Conservation (phyloP, 1,140 invertebrate species). For the Papilio machaon region DNA sequence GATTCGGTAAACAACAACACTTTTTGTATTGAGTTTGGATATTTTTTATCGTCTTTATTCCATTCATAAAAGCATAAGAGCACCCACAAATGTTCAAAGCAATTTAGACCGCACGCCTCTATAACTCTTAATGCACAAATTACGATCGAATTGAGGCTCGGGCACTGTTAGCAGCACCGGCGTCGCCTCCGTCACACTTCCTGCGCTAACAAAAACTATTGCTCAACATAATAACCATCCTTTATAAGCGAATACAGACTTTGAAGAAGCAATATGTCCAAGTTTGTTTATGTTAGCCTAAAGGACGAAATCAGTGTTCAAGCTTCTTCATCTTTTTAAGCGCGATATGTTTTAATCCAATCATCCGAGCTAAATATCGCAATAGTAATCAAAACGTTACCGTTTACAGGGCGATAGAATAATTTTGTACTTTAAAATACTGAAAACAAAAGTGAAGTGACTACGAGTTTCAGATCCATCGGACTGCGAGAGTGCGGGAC, state of each 20-base stretch:
- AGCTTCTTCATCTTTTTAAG: no score
- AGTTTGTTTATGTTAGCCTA: no score
- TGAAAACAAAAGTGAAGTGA: no score
- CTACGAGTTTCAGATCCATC: no score
- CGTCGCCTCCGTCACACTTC: conserved; percentile 53
- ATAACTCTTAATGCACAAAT: conserved; percentile 47
- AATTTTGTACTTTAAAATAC: no score
- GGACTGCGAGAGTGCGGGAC: neutral
- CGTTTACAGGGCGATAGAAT: no score
- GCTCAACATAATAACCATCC: neutral
- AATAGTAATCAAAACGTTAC: no score
- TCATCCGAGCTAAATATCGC: no score
- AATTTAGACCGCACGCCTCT: conserved; percentile 36
- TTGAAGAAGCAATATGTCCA: neutral
- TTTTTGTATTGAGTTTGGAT: neutral
- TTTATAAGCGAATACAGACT: neutral
- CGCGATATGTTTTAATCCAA: no score
- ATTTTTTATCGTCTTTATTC: neutral
- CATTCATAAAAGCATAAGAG: neutral
- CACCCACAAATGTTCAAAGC: conserved; percentile 18
- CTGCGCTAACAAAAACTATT: conserved; percentile 43
- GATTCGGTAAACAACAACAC: neutral
- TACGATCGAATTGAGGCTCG: conserved; percentile 49
- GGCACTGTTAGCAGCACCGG: neutral
- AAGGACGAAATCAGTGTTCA: no score